Conservation (phyloP, 2,888 invertebrate species). For the Horisme vitalbata region DNA sequence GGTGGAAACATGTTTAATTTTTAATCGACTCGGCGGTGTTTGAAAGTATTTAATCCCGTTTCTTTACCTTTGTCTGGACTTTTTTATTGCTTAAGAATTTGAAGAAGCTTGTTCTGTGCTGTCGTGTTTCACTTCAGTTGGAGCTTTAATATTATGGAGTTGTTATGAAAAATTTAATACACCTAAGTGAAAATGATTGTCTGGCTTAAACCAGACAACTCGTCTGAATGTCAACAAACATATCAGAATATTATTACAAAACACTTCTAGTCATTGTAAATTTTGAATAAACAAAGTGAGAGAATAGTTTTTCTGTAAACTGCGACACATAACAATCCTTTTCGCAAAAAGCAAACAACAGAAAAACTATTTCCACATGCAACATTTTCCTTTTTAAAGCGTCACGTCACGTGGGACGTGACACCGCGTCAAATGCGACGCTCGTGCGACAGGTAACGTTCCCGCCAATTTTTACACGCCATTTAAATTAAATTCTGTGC, state of each 20-base stretch:
- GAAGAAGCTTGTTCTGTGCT: too few species aligned
- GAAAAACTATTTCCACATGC: conserved; percentile 29
- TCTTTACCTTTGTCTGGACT: conserved; percentile 30
- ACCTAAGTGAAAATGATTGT: too few species aligned
- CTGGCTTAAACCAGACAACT: too few species aligned
- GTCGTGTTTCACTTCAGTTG: too few species aligned
- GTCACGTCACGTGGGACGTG: conserved; percentile 42
- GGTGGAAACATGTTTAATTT: conserved; percentile 55
- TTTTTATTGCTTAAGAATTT: not conserved
- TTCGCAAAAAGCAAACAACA: conserved; percentile 13
- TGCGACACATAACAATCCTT: conserved; percentile 3
- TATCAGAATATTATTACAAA: too few species aligned
- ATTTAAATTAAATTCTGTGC: conserved; percentile 74
- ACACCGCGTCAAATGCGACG: conserved; percentile 49
- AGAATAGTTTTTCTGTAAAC: not conserved
- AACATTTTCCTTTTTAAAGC: conserved; percentile 29
- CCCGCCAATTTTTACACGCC: conserved; percentile 69
- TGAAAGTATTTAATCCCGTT: conserved; percentile 40
- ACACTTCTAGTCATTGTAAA: not conserved
- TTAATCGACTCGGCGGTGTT: conserved; percentile 57
- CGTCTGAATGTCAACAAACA: too few species aligned
- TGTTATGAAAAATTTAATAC: too few species aligned
- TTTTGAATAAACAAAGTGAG: not conserved
- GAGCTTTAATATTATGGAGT: too few species aligned
- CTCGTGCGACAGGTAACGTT: conserved; percentile 62